Base-by-base conservation (phyloP, 2,888 invertebrate species). In the Plebejus argus region DNA sequence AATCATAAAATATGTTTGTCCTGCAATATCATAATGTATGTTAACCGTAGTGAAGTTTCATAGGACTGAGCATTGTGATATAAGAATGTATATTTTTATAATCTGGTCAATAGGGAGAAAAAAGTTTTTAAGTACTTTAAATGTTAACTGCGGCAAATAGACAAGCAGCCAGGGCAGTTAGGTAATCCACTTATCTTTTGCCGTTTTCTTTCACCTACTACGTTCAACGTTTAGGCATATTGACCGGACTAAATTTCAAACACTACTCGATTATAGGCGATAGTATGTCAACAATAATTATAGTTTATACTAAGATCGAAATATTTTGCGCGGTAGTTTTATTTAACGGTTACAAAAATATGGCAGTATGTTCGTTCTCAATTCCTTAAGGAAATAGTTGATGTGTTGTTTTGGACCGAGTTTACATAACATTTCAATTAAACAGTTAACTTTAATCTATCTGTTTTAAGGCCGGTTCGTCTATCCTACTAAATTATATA, bases 301-400 rank as follows among this genome's bases (percentile, higher is more conserved):
- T 28, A 74, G 15, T 45, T 23, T 53, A 74, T 28, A 74, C 23
- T 45, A 39, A 12, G 35, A 33, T 39, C 8, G 56, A 61, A 61
- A 76, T 35, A 33, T 20, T 76, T 35, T 76, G 7, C 76, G 18
- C 61, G 45, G 20, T 66, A 76, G 70, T 77, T 56, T 53, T 35
- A 77, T 56, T 71, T 71, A 58, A 71, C 78, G 71, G 76, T 88
- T 89, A 91, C 84, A 89, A 90, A 89, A 90, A 88, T 90, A 90
- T 93, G 93, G 93, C 93, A 93, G 93, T 93, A 89, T 89, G 84
- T 88, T 90, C 90, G 88, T 87, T 86, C 90, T 93, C 92, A 93
- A 93, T 93, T 93, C 92, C 92, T 88, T 90, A 86, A 85, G 84
- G 82, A 86, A 85, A 84, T 86, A 86, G 80, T 81, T 79, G 79